A percentile compares a stretch with the other conserved stretches of the same genome.
phyloP scores from a whole-genome alignment of 2,113 vertebrate genomes.

The Triplophysa rosa region DNA sequence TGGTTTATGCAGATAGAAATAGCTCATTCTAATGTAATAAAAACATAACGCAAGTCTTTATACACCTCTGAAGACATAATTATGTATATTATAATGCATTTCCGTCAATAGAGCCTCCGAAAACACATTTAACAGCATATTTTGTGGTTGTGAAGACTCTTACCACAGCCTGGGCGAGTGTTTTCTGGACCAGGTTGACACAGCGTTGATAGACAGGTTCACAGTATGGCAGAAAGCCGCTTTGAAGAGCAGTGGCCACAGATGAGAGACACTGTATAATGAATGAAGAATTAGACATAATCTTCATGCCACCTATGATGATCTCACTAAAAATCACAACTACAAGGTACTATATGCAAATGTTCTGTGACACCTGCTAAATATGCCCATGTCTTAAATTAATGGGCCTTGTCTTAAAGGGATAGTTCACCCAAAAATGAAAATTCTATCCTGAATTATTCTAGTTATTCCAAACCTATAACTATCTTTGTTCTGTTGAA shows the following conservation, averaged over 20 bases:
- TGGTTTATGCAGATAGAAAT: too few relatives aligned
- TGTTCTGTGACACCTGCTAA: neutral
- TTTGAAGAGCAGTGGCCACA: conserved; percentile 94
- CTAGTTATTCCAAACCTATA: too few relatives aligned
- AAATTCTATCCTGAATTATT: too few relatives aligned
- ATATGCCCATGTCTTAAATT: neutral
- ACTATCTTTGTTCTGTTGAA: too few relatives aligned
- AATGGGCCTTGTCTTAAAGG: too few relatives aligned
- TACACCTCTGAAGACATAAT: too few relatives aligned
- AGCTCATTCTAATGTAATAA: too few relatives aligned
- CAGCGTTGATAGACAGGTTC: conserved; percentile 98
- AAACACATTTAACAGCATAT: too few relatives aligned
- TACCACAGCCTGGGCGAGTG: conserved; percentile 94
- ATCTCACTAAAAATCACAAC: neutral
- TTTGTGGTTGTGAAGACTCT: conserved; percentile 47
- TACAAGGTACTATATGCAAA: neutral
- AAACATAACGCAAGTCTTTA: too few relatives aligned
- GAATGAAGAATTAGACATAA: neutral
- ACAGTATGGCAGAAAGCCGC: conserved; percentile 96
- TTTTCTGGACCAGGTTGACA: conserved; percentile 96
- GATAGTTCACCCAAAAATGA: too few relatives aligned
- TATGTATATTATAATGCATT: too few relatives aligned
- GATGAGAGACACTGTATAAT: conserved; percentile 88
- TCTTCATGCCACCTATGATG: neutral
- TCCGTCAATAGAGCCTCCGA: too few relatives aligned